phyloP scores from a whole-genome alignment of 1,140 invertebrate species.

The Drosophila aff. region DNA sequence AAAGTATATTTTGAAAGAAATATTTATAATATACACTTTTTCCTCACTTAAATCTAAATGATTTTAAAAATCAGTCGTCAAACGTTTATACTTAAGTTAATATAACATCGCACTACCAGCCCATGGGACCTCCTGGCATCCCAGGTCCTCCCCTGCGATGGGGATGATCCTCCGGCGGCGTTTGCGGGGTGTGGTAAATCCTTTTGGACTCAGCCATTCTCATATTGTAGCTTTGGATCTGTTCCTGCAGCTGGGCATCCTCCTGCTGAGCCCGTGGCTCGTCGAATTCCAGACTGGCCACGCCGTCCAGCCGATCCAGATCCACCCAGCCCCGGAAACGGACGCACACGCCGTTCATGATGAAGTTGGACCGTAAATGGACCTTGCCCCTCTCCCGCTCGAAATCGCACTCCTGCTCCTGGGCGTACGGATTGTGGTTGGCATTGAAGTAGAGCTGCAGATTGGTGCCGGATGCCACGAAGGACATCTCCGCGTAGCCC shows the following conservation, averaged over 20 bases:
- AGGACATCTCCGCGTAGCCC: slow-evolving; percentile 97
- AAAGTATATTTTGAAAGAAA: background rate
- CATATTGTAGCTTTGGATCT: slow-evolving; percentile 94
- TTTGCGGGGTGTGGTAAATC: slow-evolving; percentile 48
- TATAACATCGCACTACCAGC: slow-evolving; percentile 42
- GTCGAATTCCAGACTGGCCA: slow-evolving; percentile 96
- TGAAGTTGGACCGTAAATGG: slow-evolving; percentile 96
- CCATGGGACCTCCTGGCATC: slow-evolving; percentile 43
- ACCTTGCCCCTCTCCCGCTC: slow-evolving; percentile 98
- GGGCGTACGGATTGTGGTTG: slow-evolving; percentile 90
- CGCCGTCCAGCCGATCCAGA: slow-evolving; percentile 96
- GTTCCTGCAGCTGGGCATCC: slow-evolving; percentile 93
- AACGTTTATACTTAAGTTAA: background rate
- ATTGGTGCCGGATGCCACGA: slow-evolving; percentile 97
- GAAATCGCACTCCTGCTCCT: slow-evolving; percentile 94
- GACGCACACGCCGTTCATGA: slow-evolving; percentile 99
- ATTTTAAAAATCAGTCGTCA: slow-evolving; percentile 6
- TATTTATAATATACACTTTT: too few species aligned
- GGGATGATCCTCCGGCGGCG: slow-evolving; percentile 56
- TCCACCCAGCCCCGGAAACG: slow-evolving; percentile 98
- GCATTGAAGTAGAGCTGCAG: slow-evolving; percentile 93
- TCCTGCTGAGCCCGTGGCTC: slow-evolving; percentile 93
- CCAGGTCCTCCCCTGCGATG: slow-evolving; percentile 39
- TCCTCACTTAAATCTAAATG: too few species aligned
- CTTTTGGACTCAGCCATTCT: slow-evolving; percentile 65